Base-by-base conservation (phyloP, 2,888 invertebrate species). In the Balanococcus diminutus region DNA sequence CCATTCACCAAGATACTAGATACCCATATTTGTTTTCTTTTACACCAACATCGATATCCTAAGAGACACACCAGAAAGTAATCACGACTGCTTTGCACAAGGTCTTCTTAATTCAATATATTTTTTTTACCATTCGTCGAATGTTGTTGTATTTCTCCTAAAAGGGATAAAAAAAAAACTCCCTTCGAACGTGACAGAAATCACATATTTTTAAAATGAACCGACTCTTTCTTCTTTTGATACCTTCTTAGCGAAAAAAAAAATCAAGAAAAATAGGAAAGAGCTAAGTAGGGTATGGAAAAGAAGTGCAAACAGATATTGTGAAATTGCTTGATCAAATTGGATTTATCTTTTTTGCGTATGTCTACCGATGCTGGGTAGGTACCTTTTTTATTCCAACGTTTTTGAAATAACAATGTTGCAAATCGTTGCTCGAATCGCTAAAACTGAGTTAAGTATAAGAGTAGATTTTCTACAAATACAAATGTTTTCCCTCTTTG, bases 311-410 rank as follows among this genome's bases (percentile, higher is more conserved):
- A 67, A 67, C 61, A 67, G 61, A 67, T 67, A 25, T 67, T 67
- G 61, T 67, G 25, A 67, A 67, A 67, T 67, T 28, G 61, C 61
- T 67, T 25, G 61, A 67, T 67, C 61, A 67, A 67, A 67, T 67
- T 67, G 61, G 61, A 67, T 67, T 67, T 67, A 67, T 67, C 61
- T 28, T 67, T 67, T 67, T 28, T 22, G 3, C 51, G 51, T n/a
- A 6, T 19, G 19, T 19, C 19, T n/a, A 19, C n/a, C 8, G 36
- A 8, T 36, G 8, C 36, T 5, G 19, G n/a, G 51, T 19, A 36
- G 19, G 51, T 51, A 19, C 51, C 51, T n/a, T 67, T 46, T 67
- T 67, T 67, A 67, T 67, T 67, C 61, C 9, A 28, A 28, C 61
- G 25, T 67, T 67, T 67, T 67, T 14, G 25, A 67, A 67, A 67